Evolutionary conservation across 1,140 invertebrate genomes (phyloP).

Genomic region (Colletes latitarsis): DNA sequence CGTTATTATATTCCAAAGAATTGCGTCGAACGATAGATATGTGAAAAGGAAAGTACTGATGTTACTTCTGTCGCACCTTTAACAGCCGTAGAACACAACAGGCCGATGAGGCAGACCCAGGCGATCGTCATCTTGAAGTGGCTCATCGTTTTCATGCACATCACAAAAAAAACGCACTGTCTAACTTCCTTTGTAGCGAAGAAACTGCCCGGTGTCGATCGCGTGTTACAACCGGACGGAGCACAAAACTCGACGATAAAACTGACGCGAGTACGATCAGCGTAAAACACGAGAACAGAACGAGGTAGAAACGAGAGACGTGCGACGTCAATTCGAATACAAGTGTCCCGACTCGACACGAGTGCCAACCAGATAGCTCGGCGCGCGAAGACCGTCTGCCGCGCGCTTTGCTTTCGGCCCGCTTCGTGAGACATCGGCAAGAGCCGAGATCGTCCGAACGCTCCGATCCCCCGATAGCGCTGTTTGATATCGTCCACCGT

Average conservation of each 20-base stretch:
- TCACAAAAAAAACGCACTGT: slow-evolving; percentile 63
- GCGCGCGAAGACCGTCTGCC: slow-evolving; percentile 75
- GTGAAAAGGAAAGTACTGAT: background rate
- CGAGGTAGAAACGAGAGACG: slow-evolving; percentile 15
- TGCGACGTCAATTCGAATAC: slow-evolving; percentile 43
- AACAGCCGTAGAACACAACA: slow-evolving; percentile 56
- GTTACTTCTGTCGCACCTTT: slow-evolving; percentile 58
- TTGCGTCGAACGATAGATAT: background rate
- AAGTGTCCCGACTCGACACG: slow-evolving; percentile 54
- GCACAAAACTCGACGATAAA: slow-evolving; percentile 29
- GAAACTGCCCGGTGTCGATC: slow-evolving; percentile 12
- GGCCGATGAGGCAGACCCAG: slow-evolving; percentile 60
- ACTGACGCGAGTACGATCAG: background rate
- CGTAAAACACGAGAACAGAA: slow-evolving; percentile 9
- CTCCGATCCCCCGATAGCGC: slow-evolving; percentile 43
- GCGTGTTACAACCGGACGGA: slow-evolving; percentile 32
- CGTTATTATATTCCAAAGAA: background rate
- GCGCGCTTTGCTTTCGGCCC: slow-evolving; percentile 70
- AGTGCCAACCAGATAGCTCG: slow-evolving; percentile 70
- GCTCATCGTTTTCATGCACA: slow-evolving; percentile 47
- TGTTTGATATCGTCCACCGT: slow-evolving; percentile 29
- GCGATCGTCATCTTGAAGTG: slow-evolving; percentile 54
- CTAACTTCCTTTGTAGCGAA: slow-evolving; percentile 30
- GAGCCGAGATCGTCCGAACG: slow-evolving; percentile 65
- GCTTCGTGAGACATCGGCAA: slow-evolving; percentile 68